A percentile compares a stretch with the other conserved stretches of the same genome.
phyloP scores from a whole-genome alignment of 2,888 invertebrate species.

The Mimachlamys varia region DNA sequence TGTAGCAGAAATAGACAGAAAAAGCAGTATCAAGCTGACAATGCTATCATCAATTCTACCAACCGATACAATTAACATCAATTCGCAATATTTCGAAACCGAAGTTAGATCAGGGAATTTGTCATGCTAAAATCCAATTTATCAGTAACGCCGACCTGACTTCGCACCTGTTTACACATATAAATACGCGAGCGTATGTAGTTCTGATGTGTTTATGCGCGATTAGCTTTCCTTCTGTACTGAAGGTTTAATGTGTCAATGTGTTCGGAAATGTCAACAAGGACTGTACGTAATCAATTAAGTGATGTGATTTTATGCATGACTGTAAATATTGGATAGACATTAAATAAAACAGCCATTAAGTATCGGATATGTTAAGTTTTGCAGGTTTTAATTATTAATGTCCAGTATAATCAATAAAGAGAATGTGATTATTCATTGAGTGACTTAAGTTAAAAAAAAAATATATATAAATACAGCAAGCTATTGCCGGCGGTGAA shows the following conservation, averaged over 20 bases:
- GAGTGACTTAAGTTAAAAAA: too few relatives aligned
- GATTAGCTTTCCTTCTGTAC: background rate
- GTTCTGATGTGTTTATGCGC: background rate
- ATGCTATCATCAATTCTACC: background rate
- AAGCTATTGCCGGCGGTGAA: background rate
- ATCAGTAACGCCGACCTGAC: background rate
- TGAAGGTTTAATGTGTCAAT: background rate
- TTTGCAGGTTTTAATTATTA: background rate
- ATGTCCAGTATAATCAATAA: background rate
- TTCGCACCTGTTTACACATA: background rate
- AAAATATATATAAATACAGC: too few relatives aligned
- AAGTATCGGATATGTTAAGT: background rate
- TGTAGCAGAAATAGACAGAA: too few relatives aligned
- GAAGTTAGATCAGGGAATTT: background rate
- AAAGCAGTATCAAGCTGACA: background rate
- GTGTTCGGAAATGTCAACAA: constrained; percentile 13
- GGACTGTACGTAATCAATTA: background rate
- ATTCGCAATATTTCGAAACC: background rate
- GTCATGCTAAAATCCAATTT: constrained; percentile 4
- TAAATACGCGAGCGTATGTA: background rate
- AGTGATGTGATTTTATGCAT: background rate
- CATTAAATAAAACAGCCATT: background rate
- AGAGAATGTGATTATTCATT: background rate
- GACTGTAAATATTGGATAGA: background rate
- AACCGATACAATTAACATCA: background rate